Percentiles rank a stretch among this genome's conserved stretches.
Evolutionary conservation across 2,113 vertebrate species (phyloP).

Genomic region (Antigone vipio): DNA sequence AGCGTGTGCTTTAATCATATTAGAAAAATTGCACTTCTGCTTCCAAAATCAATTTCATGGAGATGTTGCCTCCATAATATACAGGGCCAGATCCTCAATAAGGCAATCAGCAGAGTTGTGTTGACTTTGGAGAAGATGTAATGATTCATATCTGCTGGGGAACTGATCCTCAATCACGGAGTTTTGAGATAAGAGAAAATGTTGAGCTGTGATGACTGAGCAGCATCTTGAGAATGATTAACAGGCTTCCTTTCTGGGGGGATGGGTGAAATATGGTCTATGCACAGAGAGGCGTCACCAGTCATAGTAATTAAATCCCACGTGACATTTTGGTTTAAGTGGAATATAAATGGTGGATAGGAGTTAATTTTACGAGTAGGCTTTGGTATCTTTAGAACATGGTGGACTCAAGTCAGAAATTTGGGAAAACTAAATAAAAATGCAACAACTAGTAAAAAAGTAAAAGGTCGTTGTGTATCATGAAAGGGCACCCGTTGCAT

Average conservation of each 20-base stretch:
- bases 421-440: neutral
- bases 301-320: constrained; percentile 13
- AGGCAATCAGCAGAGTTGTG: constrained; percentile 5
- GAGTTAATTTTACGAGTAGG: neutral
- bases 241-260: neutral
- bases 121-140: constrained; percentile 31
- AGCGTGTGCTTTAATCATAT: constrained; percentile 24
- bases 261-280: neutral
- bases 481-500: neutral
- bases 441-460: neutral
- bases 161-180: neutral
- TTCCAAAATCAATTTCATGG: constrained; percentile 54
- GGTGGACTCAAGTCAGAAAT: neutral
- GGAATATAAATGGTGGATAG: neutral
- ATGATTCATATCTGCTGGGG: constrained; percentile 9
- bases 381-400: neutral
- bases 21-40: constrained; percentile 35
- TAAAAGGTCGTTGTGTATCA: neutral
- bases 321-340: neutral
- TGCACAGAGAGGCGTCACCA: neutral
- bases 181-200: neutral
- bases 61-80: constrained; percentile 6
- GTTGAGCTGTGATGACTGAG: constrained; percentile 21
- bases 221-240: constrained; percentile 22
- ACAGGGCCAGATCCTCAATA: constrained; percentile 15